A percentile compares a stretch with the other conserved stretches of the same genome.
phyloP scores from a whole-genome alignment of 2,888 invertebrate genomes.

The Smittia aterrima region DNA sequence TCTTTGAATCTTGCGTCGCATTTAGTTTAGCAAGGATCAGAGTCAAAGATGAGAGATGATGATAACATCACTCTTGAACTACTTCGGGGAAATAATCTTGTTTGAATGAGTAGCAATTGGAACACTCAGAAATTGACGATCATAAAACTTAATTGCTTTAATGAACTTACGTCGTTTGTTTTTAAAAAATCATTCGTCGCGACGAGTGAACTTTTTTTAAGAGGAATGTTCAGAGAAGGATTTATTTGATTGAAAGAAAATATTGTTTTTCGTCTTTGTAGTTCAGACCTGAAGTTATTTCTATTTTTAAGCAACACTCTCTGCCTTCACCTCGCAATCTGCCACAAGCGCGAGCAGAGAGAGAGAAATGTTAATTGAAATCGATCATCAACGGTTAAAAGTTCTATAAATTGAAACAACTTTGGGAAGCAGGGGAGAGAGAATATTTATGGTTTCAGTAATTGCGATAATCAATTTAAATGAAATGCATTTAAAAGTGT shows the following conservation, averaged over 20 bases:
- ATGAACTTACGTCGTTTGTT: background rate
- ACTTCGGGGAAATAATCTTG: background rate
- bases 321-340: background rate
- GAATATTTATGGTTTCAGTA: slow-evolving; percentile 33
- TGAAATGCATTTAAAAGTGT: slow-evolving; percentile 1
- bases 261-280: background rate
- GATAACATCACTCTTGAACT: background rate
- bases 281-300: background rate
- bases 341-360: background rate
- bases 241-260: background rate
- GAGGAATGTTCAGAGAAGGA: background rate
- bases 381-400: slow-evolving; percentile 13
- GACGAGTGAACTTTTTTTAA: background rate
- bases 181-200: slow-evolving; percentile 1
- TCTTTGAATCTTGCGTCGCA: background rate
- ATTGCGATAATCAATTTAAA: slow-evolving; percentile 37
- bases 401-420: slow-evolving; percentile 1
- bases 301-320: too few species aligned
- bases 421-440: background rate
- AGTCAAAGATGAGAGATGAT: background rate
- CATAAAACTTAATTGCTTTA: background rate
- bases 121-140: background rate
- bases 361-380: background rate
- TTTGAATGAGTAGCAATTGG: background rate
- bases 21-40: slow-evolving; percentile 13